These are phyloP conservation scores for Laspeyria flexula DNA, from an alignment of 2,888 invertebrate genomes.

Conservation along the genomic window DNA sequence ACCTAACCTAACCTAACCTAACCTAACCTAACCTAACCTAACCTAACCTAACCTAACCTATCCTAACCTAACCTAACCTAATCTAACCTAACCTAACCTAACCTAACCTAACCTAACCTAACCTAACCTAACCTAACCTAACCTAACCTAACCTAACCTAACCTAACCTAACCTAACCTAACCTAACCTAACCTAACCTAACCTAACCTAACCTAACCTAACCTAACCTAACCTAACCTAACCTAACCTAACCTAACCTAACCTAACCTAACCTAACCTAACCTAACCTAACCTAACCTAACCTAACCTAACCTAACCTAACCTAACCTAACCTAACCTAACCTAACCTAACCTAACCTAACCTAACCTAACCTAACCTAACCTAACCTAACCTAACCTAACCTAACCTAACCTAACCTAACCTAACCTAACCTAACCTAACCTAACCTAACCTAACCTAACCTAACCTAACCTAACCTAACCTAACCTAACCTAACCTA, in stretches of 20 bases:
- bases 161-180: conserved; percentile 19
- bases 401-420: conserved; percentile 13
- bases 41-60: conserved; percentile 20
- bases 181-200: conserved; percentile 19
- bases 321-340: conserved; percentile 13
- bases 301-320: conserved; percentile 17
- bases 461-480: conserved; percentile 11
- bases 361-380: conserved; percentile 13
- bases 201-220: conserved; percentile 17
- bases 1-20: conserved; percentile 18
- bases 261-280: conserved; percentile 19
- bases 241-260: conserved; percentile 19
- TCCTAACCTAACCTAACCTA: conserved; percentile 15
- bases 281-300: conserved; percentile 19
- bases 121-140: conserved; percentile 11
- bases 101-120: conserved; percentile 7
- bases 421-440: conserved; percentile 11
- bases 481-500: conserved; percentile 11
- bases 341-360: conserved; percentile 12
- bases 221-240: conserved; percentile 19
- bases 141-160: conserved; percentile 15
- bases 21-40: conserved; percentile 19
- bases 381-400: conserved; percentile 12
- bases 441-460: conserved; percentile 3
- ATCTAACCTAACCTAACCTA: neutral